phyloP scores from a whole-genome alignment of 1,140 invertebrate genomes.

The Aphis gossypii region DNA sequence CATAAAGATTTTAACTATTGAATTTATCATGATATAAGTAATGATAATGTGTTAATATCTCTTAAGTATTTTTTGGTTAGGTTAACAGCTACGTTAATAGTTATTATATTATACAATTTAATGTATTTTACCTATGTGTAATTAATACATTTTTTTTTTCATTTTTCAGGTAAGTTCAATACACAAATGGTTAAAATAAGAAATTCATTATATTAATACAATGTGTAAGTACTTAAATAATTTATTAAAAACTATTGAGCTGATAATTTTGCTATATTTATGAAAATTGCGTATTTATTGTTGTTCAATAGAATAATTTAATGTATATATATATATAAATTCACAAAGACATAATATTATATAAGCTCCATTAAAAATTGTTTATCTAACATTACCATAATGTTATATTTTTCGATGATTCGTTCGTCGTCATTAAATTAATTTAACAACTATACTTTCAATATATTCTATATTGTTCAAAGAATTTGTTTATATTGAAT shows the following conservation, averaged over 20 bases:
- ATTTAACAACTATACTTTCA: too few relatives aligned
- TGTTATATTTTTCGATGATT: neutral
- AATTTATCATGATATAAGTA: neutral
- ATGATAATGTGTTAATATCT: neutral
- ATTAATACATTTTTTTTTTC: neutral
- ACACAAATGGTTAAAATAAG: neutral
- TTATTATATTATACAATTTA: neutral
- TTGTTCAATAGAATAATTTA: neutral
- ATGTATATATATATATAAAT: neutral
- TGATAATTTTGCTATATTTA: neutral
- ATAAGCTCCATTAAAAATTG: neutral
- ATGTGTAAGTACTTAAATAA: neutral
- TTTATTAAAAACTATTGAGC: neutral
- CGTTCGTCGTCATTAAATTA: neutral
- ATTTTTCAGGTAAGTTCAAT: neutral
- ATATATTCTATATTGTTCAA: neutral
- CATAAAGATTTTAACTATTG: neutral
- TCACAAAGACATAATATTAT: neutral
- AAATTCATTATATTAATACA: neutral
- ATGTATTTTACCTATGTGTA: neutral
- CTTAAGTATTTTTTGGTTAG: neutral
- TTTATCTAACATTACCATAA: neutral
- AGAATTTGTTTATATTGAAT: neutral
- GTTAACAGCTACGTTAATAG: neutral
- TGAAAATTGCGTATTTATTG: neutral